Evolutionary conservation across 2,113 vertebrate species (phyloP).

Genomic region (Stictonetta naevosa): DNA sequence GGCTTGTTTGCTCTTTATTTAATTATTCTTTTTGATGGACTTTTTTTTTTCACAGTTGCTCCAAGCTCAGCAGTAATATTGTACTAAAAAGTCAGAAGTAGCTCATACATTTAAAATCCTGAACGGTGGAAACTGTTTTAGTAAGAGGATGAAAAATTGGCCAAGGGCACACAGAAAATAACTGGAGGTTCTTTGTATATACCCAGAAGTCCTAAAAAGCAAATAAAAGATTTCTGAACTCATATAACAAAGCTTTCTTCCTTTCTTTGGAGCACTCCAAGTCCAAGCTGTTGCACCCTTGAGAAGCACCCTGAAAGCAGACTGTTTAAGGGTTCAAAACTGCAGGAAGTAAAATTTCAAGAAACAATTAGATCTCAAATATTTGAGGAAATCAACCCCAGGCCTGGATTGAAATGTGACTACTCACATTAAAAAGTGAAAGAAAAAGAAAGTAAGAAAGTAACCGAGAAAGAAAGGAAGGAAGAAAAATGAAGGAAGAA

Average conservation of each 20-base stretch:
- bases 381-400: background rate
- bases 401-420: background rate
- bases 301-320: background rate
- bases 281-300: background rate
- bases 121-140: background rate
- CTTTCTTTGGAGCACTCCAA: background rate
- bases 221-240: background rate
- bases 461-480: no score
- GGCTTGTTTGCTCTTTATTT: background rate
- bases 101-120: background rate
- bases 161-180: background rate
- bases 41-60: background rate
- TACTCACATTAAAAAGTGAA: rapidly evolving
- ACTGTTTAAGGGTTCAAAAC: background rate
- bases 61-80: background rate
- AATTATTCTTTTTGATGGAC: background rate
- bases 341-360: background rate
- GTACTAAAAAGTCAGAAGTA: background rate
- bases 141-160: background rate
- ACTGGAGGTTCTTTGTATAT: background rate
- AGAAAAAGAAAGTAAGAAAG: no score
- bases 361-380: background rate
- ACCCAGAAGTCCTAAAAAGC: background rate
- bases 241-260: background rate
- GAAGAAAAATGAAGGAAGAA: background rate